Evolutionary conservation across 2,113 vertebrate genomes (phyloP).

Genomic region (Macaca nemestrina): DNA sequence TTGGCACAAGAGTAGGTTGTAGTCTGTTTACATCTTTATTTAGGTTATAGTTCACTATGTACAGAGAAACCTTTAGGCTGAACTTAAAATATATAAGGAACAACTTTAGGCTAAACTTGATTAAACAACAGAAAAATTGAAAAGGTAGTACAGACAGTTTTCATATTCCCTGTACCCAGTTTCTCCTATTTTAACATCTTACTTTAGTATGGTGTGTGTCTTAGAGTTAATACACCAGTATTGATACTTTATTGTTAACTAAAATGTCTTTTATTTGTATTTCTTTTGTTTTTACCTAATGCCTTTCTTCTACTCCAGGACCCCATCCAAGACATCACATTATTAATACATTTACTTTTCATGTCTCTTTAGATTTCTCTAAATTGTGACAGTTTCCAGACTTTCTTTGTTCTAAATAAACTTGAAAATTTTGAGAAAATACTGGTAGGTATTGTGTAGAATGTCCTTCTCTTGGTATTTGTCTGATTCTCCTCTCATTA

Average conservation of each 20-base stretch:
- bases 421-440: background rate
- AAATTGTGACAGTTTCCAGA: background rate
- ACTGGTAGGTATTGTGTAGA: background rate
- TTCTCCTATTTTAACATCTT: background rate
- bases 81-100: no score
- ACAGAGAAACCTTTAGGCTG: no score
- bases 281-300: background rate
- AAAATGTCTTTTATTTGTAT: background rate
- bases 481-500: background rate
- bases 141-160: background rate
- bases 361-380: background rate
- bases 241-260: background rate
- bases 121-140: background rate
- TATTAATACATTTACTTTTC: background rate
- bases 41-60: no score
- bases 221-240: background rate
- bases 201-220: background rate
- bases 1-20: no score
- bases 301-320: background rate
- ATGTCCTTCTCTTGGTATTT: background rate
- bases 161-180: background rate
- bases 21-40: no score
- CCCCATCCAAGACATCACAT: background rate
- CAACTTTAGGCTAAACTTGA: no score
- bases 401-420: background rate